Percentiles rank a stretch among this genome's conserved stretches.
phyloP scores from a whole-genome alignment of 2,888 invertebrate species.

The Caradrina clavipalpis region DNA sequence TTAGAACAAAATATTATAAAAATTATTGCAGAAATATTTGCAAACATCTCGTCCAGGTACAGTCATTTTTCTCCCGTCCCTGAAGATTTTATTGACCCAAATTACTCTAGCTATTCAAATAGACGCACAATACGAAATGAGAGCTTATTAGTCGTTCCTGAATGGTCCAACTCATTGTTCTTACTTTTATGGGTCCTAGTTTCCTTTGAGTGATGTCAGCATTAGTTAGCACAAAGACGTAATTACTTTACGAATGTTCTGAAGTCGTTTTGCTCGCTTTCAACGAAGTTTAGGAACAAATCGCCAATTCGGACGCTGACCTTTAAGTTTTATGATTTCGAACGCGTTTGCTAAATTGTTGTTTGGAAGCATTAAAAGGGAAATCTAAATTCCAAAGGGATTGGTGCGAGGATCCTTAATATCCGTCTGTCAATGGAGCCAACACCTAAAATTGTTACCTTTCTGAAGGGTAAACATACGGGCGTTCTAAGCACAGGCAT shows the following conservation, averaged over 20 bases:
- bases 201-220: conserved; percentile 53
- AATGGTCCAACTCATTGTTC: conserved; percentile 50
- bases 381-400: conserved; percentile 9
- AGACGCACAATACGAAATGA: conserved; percentile 59
- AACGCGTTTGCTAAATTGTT: conserved; percentile 28
- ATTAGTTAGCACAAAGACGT: conserved; percentile 50
- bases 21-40: conserved; percentile 55
- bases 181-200: conserved; percentile 49
- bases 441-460: conserved; percentile 22
- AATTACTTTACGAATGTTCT: conserved; percentile 51
- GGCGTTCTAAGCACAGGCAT: conserved; percentile 14
- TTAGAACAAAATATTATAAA: conserved; percentile 57
- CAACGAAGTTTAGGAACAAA: conserved; percentile 31
- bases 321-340: conserved; percentile 32
- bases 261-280: conserved; percentile 40
- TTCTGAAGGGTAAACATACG: conserved; percentile 20
- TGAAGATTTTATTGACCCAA: conserved; percentile 65
- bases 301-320: conserved; percentile 25
- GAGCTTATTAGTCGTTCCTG: conserved; percentile 56
- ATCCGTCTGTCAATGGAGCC: conserved; percentile 8
- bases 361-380: conserved; percentile 15
- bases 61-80: conserved; percentile 50
- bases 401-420: background rate
- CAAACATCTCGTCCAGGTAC: conserved; percentile 55
- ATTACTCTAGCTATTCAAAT: conserved; percentile 69